These are phyloP conservation scores for Sepiola atlantica DNA, from an alignment of 2,888 invertebrate genomes.

Conservation along the genomic window DNA sequence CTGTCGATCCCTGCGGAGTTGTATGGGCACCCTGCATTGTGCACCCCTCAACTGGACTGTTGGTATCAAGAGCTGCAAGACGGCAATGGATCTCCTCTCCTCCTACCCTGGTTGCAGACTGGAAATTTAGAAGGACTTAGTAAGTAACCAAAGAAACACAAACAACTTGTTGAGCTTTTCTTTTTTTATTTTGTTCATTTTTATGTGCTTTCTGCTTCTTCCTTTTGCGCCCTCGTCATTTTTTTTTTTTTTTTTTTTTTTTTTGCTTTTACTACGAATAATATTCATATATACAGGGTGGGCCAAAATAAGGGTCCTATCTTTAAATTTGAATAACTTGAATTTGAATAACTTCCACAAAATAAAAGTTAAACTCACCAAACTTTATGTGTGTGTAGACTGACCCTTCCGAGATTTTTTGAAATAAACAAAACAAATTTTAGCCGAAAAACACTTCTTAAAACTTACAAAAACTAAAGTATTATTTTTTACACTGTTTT, in stretches of 20 bases:
- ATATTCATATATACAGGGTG: no score
- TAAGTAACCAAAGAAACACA: neutral
- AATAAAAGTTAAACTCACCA: no score
- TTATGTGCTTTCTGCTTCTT: neutral
- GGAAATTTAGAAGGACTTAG: slow-evolving; percentile 1
- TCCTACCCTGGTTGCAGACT: slow-evolving; percentile 16
- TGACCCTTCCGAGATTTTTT: no score
- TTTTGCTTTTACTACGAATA: no score
- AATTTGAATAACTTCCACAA: no score
- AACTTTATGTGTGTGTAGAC: no score
- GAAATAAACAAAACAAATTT: no score
- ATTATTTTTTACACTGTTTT: no score
- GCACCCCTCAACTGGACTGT: slow-evolving; percentile 13
- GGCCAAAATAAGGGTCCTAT: no score
- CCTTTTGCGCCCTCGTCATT: neutral
- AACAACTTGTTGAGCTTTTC: neutral
- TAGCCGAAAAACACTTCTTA: no score
- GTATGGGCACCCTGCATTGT: slow-evolving; percentile 10
- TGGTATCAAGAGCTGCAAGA: neutral
- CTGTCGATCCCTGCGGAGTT: neutral
- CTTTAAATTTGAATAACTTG: no score
- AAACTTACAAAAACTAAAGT: no score
- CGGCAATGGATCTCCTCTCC: neutral
- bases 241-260: neutral
- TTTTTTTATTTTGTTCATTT: neutral